Evolutionary conservation across 2,797 vertebrate genomes (phyloP).

Genomic region (Urophycis tenuis): DNA sequence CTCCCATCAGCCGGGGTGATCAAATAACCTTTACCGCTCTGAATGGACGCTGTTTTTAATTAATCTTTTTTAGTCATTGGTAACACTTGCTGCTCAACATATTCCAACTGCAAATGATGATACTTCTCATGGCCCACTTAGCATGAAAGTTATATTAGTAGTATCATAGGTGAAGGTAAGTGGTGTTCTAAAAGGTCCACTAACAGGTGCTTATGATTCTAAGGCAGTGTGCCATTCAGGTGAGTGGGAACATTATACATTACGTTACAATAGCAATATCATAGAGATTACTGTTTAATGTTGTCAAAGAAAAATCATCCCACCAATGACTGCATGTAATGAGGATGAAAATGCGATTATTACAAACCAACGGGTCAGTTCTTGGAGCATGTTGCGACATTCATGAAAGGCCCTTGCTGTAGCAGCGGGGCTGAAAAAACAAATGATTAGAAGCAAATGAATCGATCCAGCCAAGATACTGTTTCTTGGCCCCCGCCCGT

Average conservation of each 20-base stretch:
- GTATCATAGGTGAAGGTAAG: background rate
- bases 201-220: background rate
- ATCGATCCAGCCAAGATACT: constrained; percentile 29
- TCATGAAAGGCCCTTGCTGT: constrained; percentile 35
- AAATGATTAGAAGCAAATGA: constrained; percentile 23
- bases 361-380: constrained; percentile 18
- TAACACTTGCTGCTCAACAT: background rate
- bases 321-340: background rate
- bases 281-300: background rate
- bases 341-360: constrained; percentile 20
- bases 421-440: constrained; percentile 24
- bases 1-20: constrained; percentile 21
- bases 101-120: background rate
- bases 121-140: constrained; percentile 32
- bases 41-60: constrained; percentile 4
- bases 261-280: background rate
- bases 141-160: background rate
- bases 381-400: constrained; percentile 25
- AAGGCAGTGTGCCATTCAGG: background rate
- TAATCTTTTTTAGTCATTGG: background rate
- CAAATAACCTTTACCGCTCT: constrained; percentile 9
- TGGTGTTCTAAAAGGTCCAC: background rate
- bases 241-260: background rate
- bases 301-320: background rate
- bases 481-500: constrained; percentile 30